Evolutionary conservation across 2,113 vertebrate genomes (phyloP).

Genomic region (Phocoena sinus): DNA sequence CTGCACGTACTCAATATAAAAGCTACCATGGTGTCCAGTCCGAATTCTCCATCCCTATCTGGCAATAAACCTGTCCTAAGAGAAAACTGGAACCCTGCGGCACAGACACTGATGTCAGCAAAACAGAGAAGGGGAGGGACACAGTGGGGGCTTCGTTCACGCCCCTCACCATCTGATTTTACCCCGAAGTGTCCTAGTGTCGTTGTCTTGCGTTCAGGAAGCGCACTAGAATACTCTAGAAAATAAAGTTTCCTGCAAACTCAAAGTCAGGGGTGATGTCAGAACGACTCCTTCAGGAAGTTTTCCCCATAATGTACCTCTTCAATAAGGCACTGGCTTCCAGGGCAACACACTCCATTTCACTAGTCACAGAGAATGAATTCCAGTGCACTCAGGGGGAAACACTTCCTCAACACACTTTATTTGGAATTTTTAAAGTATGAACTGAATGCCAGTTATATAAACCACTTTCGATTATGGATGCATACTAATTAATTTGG

Average conservation of each 20-base stretch:
- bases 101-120: background rate
- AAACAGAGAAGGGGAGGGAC: background rate
- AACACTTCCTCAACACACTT: background rate
- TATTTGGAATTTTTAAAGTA: background rate
- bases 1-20: no score
- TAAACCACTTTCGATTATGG: background rate
- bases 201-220: rapidly evolving
- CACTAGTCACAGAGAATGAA: background rate
- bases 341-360: background rate
- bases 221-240: background rate
- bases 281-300: background rate
- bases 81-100: background rate
- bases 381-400: background rate
- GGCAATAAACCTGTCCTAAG: background rate
- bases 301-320: background rate
- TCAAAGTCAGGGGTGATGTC: background rate
- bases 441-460: background rate
- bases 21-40: background rate
- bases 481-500: background rate
- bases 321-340: background rate
- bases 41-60: background rate
- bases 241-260: background rate
- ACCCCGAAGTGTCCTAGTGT: rapidly evolving
- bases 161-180: background rate
- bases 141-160: no score